Conservation (phyloP, 1,140 invertebrate genomes). For the Psilanteris sp. region DNA sequence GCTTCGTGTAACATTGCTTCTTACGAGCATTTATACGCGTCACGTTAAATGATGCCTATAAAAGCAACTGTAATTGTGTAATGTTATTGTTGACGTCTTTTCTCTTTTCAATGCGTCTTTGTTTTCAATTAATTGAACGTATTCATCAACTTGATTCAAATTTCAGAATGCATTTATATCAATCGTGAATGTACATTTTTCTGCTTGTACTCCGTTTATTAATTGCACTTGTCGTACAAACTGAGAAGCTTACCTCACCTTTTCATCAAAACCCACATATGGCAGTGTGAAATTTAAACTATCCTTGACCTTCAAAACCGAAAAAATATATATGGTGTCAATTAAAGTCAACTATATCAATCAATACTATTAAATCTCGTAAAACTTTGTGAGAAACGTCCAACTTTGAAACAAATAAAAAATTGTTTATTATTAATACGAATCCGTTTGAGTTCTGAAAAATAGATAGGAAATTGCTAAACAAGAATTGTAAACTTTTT, state of each 20-base stretch:
- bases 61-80: constrained; percentile 50
- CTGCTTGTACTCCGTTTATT: too few species aligned
- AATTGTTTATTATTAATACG: too few species aligned
- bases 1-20: constrained; percentile 40
- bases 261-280: constrained; percentile 26
- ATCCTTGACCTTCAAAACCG: constrained; percentile 41
- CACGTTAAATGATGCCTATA: constrained; percentile 43
- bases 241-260: too few species aligned
- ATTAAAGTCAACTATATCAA: too few species aligned
- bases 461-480: constrained; percentile 5
- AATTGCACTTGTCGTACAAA: too few species aligned
- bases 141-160: constrained; percentile 33
- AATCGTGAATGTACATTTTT: constrained; percentile 17
- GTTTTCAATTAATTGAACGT: constrained; percentile 43
- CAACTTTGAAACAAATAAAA: too few species aligned
- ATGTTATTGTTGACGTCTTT: constrained; percentile 34
- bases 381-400: too few species aligned
- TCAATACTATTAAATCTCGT: too few species aligned
- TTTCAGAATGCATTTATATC: constrained; percentile 34
- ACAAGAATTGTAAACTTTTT: constrained; percentile 11
- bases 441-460: neutral
- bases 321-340: too few species aligned
- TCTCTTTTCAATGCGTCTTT: constrained; percentile 30
- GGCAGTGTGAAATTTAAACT: constrained; percentile 2
- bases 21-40: constrained; percentile 58